These are phyloP conservation scores for Nemotelus pantherinus DNA, from an alignment of 2,888 invertebrate species.

Conservation along the genomic window DNA sequence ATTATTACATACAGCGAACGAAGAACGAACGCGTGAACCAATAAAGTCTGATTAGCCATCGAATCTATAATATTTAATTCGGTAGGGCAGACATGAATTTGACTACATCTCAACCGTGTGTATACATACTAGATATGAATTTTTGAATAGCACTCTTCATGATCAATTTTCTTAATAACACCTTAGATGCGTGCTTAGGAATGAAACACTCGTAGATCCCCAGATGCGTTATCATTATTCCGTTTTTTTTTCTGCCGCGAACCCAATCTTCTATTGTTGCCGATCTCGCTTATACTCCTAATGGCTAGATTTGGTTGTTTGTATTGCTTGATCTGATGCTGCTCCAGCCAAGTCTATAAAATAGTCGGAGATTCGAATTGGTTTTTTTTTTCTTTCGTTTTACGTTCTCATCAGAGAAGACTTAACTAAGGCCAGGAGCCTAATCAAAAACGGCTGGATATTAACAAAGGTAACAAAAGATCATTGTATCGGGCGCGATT, in stretches of 20 bases:
- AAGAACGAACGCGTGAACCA: not conserved
- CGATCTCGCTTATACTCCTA: slow-evolving; percentile 11
- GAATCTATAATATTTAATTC: slow-evolving; percentile 29
- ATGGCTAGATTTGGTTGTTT: not conserved
- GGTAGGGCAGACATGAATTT: slow-evolving; percentile 20
- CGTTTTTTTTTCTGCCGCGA: not conserved
- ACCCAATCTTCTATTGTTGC: slow-evolving; percentile 16
- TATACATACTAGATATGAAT: not conserved
- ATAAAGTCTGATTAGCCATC: slow-evolving; percentile 12
- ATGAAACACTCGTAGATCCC: not conserved
- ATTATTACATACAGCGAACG: no score
- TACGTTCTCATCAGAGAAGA: not conserved
- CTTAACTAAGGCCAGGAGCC: slow-evolving; percentile 38
- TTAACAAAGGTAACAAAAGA: slow-evolving; percentile 33
- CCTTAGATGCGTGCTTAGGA: not conserved
- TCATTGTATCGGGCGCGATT: slow-evolving; percentile 12
- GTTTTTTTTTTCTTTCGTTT: not conserved
- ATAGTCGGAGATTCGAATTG: no score
- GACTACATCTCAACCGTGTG: not conserved
- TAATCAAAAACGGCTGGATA: slow-evolving; percentile 35
- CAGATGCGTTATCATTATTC: slow-evolving; percentile 13
- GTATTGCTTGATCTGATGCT: not conserved
- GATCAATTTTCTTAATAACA: slow-evolving; percentile 26
- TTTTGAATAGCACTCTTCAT: slow-evolving; percentile 32
- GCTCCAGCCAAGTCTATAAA: not conserved